phyloP scores from a whole-genome alignment of 2,888 invertebrate genomes.

The Protodeltote pygarga region DNA sequence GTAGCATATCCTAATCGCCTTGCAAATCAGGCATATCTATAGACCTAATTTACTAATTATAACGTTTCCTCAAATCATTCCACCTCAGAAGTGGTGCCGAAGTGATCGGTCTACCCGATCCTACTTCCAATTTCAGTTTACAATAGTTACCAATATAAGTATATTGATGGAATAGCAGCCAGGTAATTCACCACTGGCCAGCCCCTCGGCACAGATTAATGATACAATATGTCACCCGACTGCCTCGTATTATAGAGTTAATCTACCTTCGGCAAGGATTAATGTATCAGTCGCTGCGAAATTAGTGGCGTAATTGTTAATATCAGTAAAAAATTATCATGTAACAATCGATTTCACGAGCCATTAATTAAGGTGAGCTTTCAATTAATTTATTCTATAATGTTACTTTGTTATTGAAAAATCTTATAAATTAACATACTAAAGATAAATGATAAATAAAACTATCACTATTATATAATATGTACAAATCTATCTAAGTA shows the following conservation, averaged over 20 bases:
- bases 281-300: slow-evolving; percentile 47
- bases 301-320: slow-evolving; percentile 45
- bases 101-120: slow-evolving; percentile 2
- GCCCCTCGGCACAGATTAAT: slow-evolving; percentile 59
- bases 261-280: slow-evolving; percentile 58
- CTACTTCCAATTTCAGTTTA: slow-evolving; percentile 29
- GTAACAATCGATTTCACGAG: slow-evolving; percentile 17
- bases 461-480: no score
- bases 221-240: slow-evolving; percentile 65
- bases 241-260: slow-evolving; percentile 58
- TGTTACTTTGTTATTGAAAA: no score
- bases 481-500: no score
- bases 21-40: no score
- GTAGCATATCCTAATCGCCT: no score
- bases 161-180: not conserved
- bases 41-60: no score
- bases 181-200: slow-evolving; percentile 32
- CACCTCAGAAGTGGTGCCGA: not conserved
- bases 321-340: slow-evolving; percentile 31
- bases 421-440: no score
- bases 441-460: no score
- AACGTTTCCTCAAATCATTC: no score
- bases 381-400: slow-evolving; percentile 19
- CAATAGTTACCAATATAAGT: slow-evolving; percentile 21
- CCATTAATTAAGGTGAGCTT: slow-evolving; percentile 17